Percentiles rank a stretch among this genome's conserved stretches.
Conservation (phyloP, 2,113 vertebrate genomes). For the Pionites leucogaster region DNA sequence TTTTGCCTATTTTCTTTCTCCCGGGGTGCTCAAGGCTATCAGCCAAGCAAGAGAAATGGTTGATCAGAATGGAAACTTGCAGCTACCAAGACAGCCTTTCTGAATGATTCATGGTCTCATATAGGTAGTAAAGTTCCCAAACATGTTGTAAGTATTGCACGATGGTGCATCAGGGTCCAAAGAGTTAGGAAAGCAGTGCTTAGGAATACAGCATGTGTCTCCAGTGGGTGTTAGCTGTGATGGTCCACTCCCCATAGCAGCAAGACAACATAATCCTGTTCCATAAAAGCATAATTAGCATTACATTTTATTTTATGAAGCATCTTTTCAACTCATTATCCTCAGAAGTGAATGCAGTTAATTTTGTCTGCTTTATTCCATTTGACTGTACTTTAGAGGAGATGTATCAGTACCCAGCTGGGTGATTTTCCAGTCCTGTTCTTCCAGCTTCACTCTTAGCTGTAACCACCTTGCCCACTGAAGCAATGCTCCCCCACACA, state of each 20-base stretch:
- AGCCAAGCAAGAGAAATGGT: not conserved
- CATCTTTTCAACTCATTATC: not conserved
- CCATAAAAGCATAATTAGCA: not conserved
- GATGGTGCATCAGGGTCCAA: accelerated
- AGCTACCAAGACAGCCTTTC: not conserved
- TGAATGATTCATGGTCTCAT: not conserved
- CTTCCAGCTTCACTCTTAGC: not conserved
- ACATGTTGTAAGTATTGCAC: accelerated
- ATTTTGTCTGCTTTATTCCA: not conserved
- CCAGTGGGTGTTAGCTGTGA: not conserved
- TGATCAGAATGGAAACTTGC: not conserved
- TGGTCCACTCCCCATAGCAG: not conserved
- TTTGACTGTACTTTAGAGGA: not conserved
- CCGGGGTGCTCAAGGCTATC: not conserved
- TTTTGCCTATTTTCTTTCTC: not conserved
- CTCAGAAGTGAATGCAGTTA: not conserved
- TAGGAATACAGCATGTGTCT: not conserved
- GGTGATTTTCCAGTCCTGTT: not conserved
- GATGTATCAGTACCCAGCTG: not conserved
- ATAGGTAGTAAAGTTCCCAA: not conserved
- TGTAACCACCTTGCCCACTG: not conserved
- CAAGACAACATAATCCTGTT: not conserved
- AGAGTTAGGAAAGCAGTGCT: not conserved
- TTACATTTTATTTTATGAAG: not conserved
- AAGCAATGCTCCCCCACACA: not conserved